A percentile compares a stretch with the other conserved stretches of the same genome.
Conservation (phyloP, 2,888 invertebrate genomes). For the Thymelicus sylvestris region DNA sequence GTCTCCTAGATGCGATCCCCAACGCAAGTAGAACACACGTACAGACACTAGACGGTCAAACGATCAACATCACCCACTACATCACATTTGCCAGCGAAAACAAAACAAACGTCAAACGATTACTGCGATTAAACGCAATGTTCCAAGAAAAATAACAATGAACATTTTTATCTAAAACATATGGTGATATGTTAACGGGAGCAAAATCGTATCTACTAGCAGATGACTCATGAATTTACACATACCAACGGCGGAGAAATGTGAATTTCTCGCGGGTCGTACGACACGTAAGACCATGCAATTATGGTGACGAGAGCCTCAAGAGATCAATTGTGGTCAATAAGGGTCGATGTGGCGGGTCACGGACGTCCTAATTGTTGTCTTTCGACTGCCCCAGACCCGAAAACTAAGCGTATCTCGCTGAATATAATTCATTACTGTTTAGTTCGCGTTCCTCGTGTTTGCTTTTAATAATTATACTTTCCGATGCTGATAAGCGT, state of each 20-base stretch:
- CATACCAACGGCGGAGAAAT: slow-evolving; percentile 42
- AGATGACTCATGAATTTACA: slow-evolving; percentile 43
- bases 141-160: slow-evolving; percentile 35
- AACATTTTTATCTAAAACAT: slow-evolving; percentile 35
- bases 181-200: slow-evolving; percentile 37
- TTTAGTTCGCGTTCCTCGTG: slow-evolving; percentile 49
- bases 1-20: slow-evolving; percentile 71
- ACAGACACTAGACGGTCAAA: neutral
- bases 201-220: slow-evolving; percentile 37
- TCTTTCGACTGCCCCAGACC: slow-evolving; percentile 48
- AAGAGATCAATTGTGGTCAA: slow-evolving; percentile 76
- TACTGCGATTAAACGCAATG: slow-evolving; percentile 11
- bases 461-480: slow-evolving; percentile 53
- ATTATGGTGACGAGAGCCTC: slow-evolving; percentile 54
- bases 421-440: slow-evolving; percentile 28
- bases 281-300: slow-evolving; percentile 13
- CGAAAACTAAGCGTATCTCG: slow-evolving; percentile 44
- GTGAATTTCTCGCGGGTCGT: slow-evolving; percentile 36
- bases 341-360: slow-evolving; percentile 71
- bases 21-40: slow-evolving; percentile 49
- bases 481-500: slow-evolving; percentile 60
- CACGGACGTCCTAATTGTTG: slow-evolving; percentile 73
- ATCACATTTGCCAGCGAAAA: slow-evolving; percentile 7
- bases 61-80: neutral
- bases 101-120: slow-evolving; percentile 42